phyloP scores from a whole-genome alignment of 2,797 vertebrate genomes.

The Erpetoichthys calabaricus region DNA sequence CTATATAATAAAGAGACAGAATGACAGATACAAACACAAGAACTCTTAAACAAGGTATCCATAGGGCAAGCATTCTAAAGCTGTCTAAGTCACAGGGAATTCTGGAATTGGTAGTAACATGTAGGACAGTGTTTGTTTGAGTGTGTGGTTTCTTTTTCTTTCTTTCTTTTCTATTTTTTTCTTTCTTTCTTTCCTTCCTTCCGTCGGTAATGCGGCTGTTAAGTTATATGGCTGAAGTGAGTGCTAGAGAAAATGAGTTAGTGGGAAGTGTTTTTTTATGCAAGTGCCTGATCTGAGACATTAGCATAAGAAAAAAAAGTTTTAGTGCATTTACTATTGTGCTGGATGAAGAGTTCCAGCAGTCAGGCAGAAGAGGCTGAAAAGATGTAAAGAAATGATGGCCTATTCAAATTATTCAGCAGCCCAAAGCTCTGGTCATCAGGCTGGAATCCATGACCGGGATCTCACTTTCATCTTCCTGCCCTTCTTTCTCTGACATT shows the following conservation, averaged over 20 bases:
- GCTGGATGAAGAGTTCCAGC: conserved; percentile 80
- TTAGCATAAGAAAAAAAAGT: conserved; percentile 96
- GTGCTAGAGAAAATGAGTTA: conserved; percentile 32
- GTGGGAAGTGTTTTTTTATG: conserved; percentile 66
- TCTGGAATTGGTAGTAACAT: too few species aligned
- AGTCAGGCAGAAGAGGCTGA: conserved; percentile 71
- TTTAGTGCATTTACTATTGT: conserved; percentile 93
- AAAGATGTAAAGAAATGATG: conserved; percentile 72
- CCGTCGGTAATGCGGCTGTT: too few species aligned
- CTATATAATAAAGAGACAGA: too few species aligned
- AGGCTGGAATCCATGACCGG: conserved; percentile 64
- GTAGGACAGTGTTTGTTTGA: background rate
- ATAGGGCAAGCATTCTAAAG: too few species aligned
- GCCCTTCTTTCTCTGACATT: conserved; percentile 50
- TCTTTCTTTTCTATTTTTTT: background rate
- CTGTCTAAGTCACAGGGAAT: too few species aligned
- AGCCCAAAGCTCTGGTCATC: conserved; percentile 55
- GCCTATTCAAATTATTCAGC: conserved; percentile 81
- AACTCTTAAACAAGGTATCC: too few species aligned
- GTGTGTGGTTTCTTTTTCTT: background rate
- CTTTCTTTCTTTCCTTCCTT: too few species aligned
- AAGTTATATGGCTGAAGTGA: conserved; percentile 22
- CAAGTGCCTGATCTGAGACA: conserved; percentile 54
- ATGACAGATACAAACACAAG: too few species aligned
- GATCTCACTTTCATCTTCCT: conserved; percentile 84